Evolutionary conservation across 2,113 vertebrate genomes (phyloP).

Genomic region (Physeter macrocephalus): DNA sequence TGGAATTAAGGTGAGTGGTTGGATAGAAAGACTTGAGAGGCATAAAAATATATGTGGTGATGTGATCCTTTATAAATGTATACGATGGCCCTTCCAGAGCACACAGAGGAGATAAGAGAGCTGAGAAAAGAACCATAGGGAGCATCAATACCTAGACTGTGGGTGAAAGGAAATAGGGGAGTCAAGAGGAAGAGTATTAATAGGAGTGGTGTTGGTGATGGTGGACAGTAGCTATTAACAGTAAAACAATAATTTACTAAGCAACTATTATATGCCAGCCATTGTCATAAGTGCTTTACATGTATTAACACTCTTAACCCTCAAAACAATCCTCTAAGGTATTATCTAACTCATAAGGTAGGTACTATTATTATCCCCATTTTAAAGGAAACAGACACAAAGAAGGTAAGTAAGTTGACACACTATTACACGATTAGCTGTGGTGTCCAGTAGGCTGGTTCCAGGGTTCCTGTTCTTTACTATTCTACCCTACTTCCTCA

Average conservation of each 20-base stretch:
- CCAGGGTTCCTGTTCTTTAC: neutral
- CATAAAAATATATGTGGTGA: neutral
- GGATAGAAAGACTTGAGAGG: neutral
- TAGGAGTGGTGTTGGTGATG: rapidly evolving
- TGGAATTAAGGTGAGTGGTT: neutral
- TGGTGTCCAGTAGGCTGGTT: neutral
- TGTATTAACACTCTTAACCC: neutral
- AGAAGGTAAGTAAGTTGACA: neutral
- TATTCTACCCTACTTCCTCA: neutral
- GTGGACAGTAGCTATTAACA: neutral
- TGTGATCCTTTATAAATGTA: neutral
- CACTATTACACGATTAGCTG: rapidly evolving
- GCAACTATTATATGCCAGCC: neutral
- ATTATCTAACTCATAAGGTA: neutral
- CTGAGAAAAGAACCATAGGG: neutral
- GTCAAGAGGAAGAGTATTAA: neutral
- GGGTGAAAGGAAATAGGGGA: neutral
- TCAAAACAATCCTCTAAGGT: neutral
- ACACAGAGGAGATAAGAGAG: neutral
- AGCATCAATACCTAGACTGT: neutral
- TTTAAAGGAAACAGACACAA: neutral
- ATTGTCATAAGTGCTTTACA: neutral
- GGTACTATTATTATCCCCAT: neutral
- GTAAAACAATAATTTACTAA: neutral
- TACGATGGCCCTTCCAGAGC: neutral